Conservation (phyloP, 2,888 invertebrate species). For the Leptogaster cylindrica region DNA sequence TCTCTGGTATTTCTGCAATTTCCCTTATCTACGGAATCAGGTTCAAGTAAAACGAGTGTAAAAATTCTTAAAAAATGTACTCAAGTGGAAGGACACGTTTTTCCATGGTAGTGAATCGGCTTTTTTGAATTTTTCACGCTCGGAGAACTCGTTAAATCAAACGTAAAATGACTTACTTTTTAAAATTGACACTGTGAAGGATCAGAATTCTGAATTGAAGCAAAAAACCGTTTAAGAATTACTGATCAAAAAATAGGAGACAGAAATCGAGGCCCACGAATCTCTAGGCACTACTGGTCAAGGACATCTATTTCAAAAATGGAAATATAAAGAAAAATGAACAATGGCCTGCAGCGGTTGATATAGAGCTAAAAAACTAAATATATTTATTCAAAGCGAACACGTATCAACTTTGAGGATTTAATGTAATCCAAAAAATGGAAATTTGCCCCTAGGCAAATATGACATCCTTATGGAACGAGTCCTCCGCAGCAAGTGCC, state of each 20-base stretch:
- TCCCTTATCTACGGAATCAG: conserved; percentile 9
- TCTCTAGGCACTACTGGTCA: too few species aligned
- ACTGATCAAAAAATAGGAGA: too few species aligned
- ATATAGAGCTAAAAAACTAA: neutral
- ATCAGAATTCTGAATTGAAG: neutral
- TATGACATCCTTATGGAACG: neutral
- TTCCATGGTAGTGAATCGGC: conserved; percentile 17
- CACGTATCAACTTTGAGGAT: neutral
- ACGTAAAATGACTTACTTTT: conserved; percentile 34
- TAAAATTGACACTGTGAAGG: neutral
- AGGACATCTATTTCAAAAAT: too few species aligned
- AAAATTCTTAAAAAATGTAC: conserved; percentile 28
- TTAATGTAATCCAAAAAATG: neutral
- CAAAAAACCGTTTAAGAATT: too few species aligned
- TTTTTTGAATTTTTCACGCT: conserved; percentile 29
- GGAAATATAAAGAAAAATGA: too few species aligned
- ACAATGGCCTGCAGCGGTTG: too few species aligned
- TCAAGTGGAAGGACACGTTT: conserved; percentile 30
- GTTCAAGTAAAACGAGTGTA: conserved; percentile 18
- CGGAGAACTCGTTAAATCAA: conserved; percentile 22
- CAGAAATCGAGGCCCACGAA: too few species aligned
- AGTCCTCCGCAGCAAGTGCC: too few species aligned
- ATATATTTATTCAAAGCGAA: neutral
- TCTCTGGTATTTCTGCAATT: neutral
- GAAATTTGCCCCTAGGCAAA: neutral